Evolutionary conservation across 2,797 vertebrate species (phyloP), one percentile per base, ranked within the genome.

Genomic region (Morus bassanus): DNA sequence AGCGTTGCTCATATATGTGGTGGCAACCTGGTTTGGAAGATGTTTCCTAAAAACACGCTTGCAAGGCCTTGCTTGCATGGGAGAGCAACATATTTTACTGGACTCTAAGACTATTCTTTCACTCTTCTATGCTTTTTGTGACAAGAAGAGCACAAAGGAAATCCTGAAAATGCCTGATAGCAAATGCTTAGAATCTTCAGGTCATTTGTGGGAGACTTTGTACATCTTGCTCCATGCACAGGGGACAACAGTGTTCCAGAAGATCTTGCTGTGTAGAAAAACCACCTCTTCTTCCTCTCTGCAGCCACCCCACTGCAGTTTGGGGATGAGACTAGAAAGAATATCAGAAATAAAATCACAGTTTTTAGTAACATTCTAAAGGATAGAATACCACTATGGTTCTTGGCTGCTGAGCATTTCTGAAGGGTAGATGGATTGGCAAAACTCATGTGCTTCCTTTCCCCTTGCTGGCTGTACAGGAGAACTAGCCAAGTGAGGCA

Each of bases 371-470:
- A 65, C 2, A 0, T 48, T 57, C 8, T 45, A 10, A 83, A 68
- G 45, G 51, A 9, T 19, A 16, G 74, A 41, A 22, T 57, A 31
- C 17, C 11, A 25, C 39, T 64, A 2, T 85, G 43, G 7, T 59
- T 87, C 39, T 54, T 67, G 22, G 33, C 30, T 73, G 39, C 21
- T 79, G 54, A 61, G 25, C 10, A 2, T 67, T 75, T 93, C 63
- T 72, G 59, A 65, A 51, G 22, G 31, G 39, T 73, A 16, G 41
- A 9, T 65, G 21, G 18, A 11, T 35, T 74, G 48, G 51, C 60
- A 50, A 3, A 75, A 54, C 12, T n/a, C 2, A 0, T 0, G 0
- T 7, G 8, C 46, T 63, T 81, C 13, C 30, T 75, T 85, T 37
- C 30, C 25, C 7, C 19, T 59, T 88, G 61, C 43, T 0, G 5